Evolutionary conservation across 1,140 invertebrate genomes (phyloP).

Genomic region (Belonocnema kinseyi): DNA sequence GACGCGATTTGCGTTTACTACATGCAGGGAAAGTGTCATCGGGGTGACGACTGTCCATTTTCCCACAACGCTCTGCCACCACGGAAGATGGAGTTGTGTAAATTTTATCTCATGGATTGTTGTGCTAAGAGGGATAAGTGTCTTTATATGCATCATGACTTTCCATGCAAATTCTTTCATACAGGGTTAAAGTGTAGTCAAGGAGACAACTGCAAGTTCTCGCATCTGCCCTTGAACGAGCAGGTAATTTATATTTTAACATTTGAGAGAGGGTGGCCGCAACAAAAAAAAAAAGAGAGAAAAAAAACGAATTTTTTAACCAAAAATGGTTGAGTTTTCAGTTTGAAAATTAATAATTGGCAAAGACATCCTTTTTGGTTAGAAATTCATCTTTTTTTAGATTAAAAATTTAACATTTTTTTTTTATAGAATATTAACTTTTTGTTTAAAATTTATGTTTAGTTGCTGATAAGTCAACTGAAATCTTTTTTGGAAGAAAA

Average conservation of each 20-base stretch:
- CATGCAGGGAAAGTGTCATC: constrained; percentile 91
- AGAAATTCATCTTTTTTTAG: too few species aligned
- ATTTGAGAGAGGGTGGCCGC: too few species aligned
- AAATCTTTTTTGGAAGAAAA: too few species aligned
- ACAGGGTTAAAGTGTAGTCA: constrained; percentile 90
- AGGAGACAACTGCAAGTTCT: constrained; percentile 93
- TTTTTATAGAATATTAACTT: too few species aligned
- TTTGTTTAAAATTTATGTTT: too few species aligned
- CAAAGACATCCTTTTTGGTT: too few species aligned
- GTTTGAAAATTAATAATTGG: too few species aligned
- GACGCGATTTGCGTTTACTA: constrained; percentile 87
- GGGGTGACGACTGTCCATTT: constrained; percentile 87
- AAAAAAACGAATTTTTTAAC: too few species aligned
- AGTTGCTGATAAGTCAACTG: too few species aligned
- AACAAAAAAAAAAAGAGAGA: too few species aligned
- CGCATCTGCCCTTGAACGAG: constrained; percentile 87
- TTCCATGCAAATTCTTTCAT: constrained; percentile 98
- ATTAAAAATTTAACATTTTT: too few species aligned
- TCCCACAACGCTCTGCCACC: constrained; percentile 90
- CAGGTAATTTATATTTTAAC: constrained; percentile 66
- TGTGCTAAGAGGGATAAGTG: constrained; percentile 97
- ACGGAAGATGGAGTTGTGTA: constrained; percentile 95
- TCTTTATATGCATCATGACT: constrained; percentile 97
- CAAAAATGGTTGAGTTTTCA: too few species aligned
- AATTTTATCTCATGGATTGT: constrained; percentile 97